Evolutionary conservation across 2,797 vertebrate genomes (phyloP).

Genomic region (Myotis daubentonii): DNA sequence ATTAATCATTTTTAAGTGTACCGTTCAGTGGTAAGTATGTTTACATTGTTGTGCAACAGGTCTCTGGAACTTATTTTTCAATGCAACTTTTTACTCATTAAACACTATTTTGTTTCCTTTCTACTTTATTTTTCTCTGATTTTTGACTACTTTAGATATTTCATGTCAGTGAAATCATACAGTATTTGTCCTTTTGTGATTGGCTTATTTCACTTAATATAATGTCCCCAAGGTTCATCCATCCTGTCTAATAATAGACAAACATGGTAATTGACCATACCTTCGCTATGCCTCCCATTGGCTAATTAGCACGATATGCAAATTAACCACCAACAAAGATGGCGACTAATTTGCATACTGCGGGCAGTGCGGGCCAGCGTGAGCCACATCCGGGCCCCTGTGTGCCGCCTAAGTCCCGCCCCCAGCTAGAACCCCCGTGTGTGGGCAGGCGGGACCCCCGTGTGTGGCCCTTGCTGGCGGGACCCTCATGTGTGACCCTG

Average conservation of each 20-base stretch:
- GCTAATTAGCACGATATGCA: too few species aligned
- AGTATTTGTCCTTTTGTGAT: background rate
- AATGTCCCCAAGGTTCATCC: background rate
- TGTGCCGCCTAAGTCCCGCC: too few species aligned
- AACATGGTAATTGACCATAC: too few species aligned
- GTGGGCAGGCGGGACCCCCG: too few species aligned
- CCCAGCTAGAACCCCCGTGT: too few species aligned
- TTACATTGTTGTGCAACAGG: background rate
- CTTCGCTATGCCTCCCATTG: too few species aligned
- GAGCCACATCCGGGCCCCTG: too few species aligned
- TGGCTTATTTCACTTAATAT: background rate
- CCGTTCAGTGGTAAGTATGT: background rate
- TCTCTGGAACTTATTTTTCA: background rate
- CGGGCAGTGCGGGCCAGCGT: too few species aligned
- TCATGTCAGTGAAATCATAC: background rate
- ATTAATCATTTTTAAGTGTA: background rate
- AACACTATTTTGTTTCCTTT: background rate
- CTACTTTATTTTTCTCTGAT: background rate
- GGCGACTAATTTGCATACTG: too few species aligned
- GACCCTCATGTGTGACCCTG: too few species aligned
- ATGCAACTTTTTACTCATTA: background rate
- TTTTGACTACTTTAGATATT: background rate
- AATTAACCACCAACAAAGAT: too few species aligned
- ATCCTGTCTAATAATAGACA: background rate
- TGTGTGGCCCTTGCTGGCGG: too few species aligned